These are phyloP conservation scores for Ariopsis seemanni DNA, from an alignment of 2,113 vertebrate genomes.

Conservation along the genomic window DNA sequence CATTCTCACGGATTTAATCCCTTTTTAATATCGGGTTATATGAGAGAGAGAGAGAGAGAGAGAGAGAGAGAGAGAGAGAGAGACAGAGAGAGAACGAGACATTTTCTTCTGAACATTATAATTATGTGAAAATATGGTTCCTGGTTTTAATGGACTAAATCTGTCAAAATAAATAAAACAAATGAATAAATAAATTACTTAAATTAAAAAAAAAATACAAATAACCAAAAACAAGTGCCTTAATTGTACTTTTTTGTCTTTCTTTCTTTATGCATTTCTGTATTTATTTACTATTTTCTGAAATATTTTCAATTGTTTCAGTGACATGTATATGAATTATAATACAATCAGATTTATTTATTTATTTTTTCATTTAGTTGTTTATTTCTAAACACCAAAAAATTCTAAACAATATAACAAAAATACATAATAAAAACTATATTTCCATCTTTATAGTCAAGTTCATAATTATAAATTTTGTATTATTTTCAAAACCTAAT, in stretches of 20 bases:
- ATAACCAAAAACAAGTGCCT: neutral
- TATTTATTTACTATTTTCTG: neutral
- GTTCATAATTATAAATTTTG: neutral
- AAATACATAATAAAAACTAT: neutral
- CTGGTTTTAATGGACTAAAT: neutral
- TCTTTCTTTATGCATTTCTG: neutral
- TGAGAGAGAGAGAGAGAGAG: neutral
- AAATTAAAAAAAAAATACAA: neutral
- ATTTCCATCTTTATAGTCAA: too few species aligned
- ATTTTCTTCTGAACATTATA: neutral
- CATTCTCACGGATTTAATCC: conserved; percentile 63
- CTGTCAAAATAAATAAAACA: neutral
- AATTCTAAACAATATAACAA: neutral
- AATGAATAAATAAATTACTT: neutral
- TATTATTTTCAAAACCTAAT: too few species aligned
- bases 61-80: neutral
- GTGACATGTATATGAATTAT: neutral
- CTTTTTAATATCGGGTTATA: conserved; percentile 70
- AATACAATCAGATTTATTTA: neutral
- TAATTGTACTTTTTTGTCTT: too few species aligned
- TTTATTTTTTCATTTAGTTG: neutral
- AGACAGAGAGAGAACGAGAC: neutral
- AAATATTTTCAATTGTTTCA: too few species aligned
- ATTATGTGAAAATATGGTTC: neutral
- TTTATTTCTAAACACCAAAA: neutral